These are phyloP conservation scores for Agriopis marginaria DNA, from an alignment of 2,888 invertebrate genomes.

Conservation along the genomic window DNA sequence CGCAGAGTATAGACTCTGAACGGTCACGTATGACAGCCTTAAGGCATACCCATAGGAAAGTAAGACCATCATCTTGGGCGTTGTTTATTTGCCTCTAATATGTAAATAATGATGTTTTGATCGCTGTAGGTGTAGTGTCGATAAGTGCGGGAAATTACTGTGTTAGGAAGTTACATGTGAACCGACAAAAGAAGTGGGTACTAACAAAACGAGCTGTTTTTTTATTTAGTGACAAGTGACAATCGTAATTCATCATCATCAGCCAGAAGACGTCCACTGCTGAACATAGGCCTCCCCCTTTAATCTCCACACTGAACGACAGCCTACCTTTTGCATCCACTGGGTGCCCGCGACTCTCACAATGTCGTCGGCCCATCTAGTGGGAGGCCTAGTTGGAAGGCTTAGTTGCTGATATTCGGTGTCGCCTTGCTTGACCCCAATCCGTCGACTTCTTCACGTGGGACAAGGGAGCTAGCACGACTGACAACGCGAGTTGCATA, in stretches of 20 bases:
- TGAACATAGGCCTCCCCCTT: too few species aligned
- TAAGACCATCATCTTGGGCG: conserved; percentile 34
- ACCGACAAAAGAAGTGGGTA: conserved; percentile 5
- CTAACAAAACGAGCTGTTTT: not conserved
- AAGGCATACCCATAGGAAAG: conserved; percentile 26
- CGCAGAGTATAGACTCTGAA: not conserved
- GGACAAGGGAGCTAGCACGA: conserved; percentile 57
- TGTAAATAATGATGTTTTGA: conserved; percentile 74
- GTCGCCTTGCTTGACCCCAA: conserved; percentile 60
- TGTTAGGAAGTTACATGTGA: conserved; percentile 14
- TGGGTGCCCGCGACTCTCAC: too few species aligned
- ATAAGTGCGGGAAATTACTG: conserved; percentile 26
- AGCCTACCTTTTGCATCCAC: too few species aligned
- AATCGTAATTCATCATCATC: too few species aligned
- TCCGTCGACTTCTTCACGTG: conserved; percentile 58
- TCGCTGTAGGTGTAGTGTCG: conserved; percentile 58
- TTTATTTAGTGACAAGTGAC: not conserved
- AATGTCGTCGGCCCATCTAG: too few species aligned
- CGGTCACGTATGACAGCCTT: conserved; percentile 15
- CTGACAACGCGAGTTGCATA: conserved; percentile 59
- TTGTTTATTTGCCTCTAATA: conserved; percentile 55
- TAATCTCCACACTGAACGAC: too few species aligned
- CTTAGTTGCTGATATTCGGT: too few species aligned
- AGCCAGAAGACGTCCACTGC: too few species aligned
- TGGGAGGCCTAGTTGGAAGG: too few species aligned